A percentile compares a stretch with the other conserved stretches of the same genome.
These are phyloP conservation scores for Atractosteus spatula DNA, from an alignment of 2,113 vertebrate species.

Conservation along the genomic window DNA sequence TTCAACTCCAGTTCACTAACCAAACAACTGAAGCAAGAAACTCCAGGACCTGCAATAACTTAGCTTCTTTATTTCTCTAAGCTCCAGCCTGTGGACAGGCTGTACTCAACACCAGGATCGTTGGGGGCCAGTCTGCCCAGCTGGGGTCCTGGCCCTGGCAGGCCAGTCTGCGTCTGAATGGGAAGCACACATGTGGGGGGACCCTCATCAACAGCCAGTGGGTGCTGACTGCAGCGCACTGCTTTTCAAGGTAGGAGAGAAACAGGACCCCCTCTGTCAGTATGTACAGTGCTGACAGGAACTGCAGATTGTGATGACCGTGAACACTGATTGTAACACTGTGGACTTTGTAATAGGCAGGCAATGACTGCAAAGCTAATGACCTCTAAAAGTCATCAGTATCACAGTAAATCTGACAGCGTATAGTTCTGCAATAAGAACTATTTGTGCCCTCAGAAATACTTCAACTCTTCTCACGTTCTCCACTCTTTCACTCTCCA, in stretches of 20 bases:
- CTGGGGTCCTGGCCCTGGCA: slow-evolving; percentile 52
- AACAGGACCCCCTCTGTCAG: too few relatives aligned
- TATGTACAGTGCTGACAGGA: too few relatives aligned
- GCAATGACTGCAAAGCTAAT: not conserved
- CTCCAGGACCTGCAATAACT: too few relatives aligned
- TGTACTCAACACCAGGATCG: slow-evolving; percentile 29
- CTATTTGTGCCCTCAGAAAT: too few relatives aligned
- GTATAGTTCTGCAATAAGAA: too few relatives aligned
- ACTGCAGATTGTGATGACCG: slow-evolving; percentile 7
- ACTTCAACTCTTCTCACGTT: not conserved
- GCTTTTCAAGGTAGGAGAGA: slow-evolving; percentile 1
- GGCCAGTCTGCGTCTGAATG: slow-evolving; percentile 35
- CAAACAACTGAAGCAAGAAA: too few relatives aligned
- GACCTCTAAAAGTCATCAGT: too few relatives aligned
- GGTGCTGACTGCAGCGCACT: slow-evolving; percentile 54
- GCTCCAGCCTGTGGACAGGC: slow-evolving; percentile 40
- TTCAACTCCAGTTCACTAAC: too few relatives aligned
- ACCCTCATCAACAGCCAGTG: slow-evolving; percentile 48
- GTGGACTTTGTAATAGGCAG: not conserved
- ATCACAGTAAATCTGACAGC: too few relatives aligned
- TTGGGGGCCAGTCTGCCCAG: slow-evolving; percentile 34
- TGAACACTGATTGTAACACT: not conserved
- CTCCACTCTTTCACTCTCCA: not conserved
- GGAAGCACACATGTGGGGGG: slow-evolving; percentile 47
- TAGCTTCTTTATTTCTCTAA: too few relatives aligned